Percentiles rank a stretch among this genome's conserved stretches.
These are phyloP conservation scores for Trididemnum miniatum DNA, from an alignment of 23 tunicate genomes.

Conservation along the genomic window DNA sequence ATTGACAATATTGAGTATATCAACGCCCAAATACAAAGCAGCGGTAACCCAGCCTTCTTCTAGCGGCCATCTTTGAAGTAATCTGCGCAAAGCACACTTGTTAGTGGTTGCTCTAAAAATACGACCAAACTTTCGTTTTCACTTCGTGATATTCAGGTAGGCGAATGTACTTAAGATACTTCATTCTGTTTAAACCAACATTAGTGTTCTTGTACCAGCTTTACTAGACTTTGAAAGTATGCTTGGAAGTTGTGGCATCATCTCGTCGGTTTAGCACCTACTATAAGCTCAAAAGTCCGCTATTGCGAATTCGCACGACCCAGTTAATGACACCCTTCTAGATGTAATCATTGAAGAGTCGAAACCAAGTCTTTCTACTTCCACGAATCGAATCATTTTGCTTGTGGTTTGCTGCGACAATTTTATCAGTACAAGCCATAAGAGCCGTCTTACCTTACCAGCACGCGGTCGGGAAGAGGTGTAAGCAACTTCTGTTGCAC, in stretches of 20 bases:
- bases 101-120: not conserved
- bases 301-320: too few relatives aligned
- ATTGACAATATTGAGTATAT: slow-evolving; percentile 15
- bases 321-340: too few relatives aligned
- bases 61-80: slow-evolving; percentile 39
- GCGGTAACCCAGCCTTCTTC: slow-evolving; percentile 56
- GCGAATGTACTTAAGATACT: not conserved
- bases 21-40: slow-evolving; percentile 42
- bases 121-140: not conserved
- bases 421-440: not conserved
- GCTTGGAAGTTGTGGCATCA: too few relatives aligned
- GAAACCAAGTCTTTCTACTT: too few relatives aligned
- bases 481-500: slow-evolving; percentile 33
- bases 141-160: not conserved
- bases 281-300: too few relatives aligned
- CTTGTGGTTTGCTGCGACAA: too few relatives aligned
- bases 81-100: slow-evolving; percentile 10
- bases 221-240: too few relatives aligned
- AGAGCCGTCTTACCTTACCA: slow-evolving; percentile 23
- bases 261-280: too few relatives aligned
- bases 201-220: too few relatives aligned
- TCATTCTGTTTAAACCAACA: not conserved
- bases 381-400: too few relatives aligned
- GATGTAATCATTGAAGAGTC: too few relatives aligned
- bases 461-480: slow-evolving; percentile 50